phyloP scores from a whole-genome alignment of 2,113 vertebrate genomes.

The Rhipidura dahli region DNA sequence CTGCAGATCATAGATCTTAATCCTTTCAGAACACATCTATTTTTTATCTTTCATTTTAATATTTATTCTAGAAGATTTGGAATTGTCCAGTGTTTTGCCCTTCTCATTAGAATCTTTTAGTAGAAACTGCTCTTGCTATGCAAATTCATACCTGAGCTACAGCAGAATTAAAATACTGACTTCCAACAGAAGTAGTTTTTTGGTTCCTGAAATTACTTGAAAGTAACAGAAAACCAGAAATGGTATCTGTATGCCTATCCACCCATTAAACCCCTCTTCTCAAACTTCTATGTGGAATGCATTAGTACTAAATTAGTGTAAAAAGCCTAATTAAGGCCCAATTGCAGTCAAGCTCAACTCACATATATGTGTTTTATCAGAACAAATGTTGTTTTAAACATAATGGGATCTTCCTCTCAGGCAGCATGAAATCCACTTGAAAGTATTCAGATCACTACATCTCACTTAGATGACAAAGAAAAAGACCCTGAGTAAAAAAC shows the following conservation, averaged over 20 bases:
- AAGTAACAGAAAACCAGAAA: background rate
- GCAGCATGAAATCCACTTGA: background rate
- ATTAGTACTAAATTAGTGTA: background rate
- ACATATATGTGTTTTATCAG: background rate
- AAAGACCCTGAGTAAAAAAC: background rate
- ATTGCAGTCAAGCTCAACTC: background rate
- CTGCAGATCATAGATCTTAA: background rate
- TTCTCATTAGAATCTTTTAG: background rate
- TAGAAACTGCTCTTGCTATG: background rate
- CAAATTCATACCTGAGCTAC: background rate
- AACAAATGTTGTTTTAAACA: background rate
- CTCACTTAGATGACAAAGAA: background rate
- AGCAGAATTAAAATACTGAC: background rate
- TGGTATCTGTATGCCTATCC: background rate
- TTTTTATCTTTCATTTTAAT: background rate
- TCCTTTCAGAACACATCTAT: background rate
- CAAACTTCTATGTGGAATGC: background rate
- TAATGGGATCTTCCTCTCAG: background rate
- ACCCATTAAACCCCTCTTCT: background rate
- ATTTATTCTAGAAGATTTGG: background rate
- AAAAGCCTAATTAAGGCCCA: background rate
- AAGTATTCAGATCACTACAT: background rate
- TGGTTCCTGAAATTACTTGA: background rate
- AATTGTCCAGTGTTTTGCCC: background rate
- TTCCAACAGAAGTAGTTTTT: background rate